Evolutionary conservation across 2,888 invertebrate genomes (phyloP), one percentile per base, ranked within the genome.

Genomic region (Byasa hedistus): DNA sequence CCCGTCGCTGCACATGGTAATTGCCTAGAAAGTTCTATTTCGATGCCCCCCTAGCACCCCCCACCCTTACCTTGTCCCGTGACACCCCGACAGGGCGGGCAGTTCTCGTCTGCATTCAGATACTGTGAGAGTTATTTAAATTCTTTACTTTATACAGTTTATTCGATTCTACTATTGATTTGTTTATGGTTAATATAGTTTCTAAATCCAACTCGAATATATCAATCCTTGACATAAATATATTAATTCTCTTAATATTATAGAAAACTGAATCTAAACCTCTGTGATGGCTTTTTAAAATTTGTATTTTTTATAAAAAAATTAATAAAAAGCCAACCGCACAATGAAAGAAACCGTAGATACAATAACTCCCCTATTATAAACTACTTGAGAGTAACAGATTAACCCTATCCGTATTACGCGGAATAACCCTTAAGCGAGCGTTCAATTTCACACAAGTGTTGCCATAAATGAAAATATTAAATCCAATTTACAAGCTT

Each of bases 361-460:
- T 62, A 59, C 62, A 65, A 57, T 59, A 44, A 72, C 69, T 69
- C 70, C 79, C 71, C 70, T 73, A 74, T 79, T 76, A 77, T 79
- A 73, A 75, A 75, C 77, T 79, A 79, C 81, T 82, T 75, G 57
- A 69, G 74, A 78, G 74, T 73, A 70, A 72, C 79, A 79, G 83
- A 87, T 87, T 85, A 87, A 86, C 87, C 87, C 87, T 78, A 86
- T 84, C 82, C 73, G 69, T 61, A 66, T 74, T 68, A 64, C 52
- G 63, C 70, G 65, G 69, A 77, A 80, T 77, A 82, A 79, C 89
- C 84, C 90, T 88, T 83, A 82, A 85, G 76, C 76, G 85, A 80
- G 84, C 88, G 86, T 88, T 82, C 90, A 89, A 91, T 91, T 91
- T 90, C 91, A 89, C 91, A 91, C 85, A 82, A 88, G 82, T 85